Conservation (phyloP, 2,113 vertebrate genomes). For the Colius striatus region DNA sequence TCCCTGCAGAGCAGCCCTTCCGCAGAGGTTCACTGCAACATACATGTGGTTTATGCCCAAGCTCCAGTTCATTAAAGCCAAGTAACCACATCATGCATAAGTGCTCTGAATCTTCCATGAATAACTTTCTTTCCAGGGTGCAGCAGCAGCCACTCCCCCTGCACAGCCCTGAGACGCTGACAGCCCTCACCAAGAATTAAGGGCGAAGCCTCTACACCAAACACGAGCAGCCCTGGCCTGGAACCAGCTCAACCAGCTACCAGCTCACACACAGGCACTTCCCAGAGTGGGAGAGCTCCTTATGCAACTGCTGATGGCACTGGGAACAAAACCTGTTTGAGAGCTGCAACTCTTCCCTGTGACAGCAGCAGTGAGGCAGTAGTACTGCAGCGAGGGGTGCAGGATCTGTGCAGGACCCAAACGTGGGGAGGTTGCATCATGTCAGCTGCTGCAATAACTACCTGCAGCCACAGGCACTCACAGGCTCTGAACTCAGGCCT, state of each 20-base stretch:
- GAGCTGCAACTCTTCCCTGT: not conserved
- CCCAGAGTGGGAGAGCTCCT: not conserved
- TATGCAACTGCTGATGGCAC: not conserved
- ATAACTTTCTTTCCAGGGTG: not conserved
- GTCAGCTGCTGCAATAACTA: not conserved
- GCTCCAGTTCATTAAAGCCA: not conserved
- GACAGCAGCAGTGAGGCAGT: not conserved
- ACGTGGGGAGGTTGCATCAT: accelerated
- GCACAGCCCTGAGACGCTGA: accelerated
- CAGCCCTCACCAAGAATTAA: not conserved
- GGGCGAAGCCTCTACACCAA: accelerated
- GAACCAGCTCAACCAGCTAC: not conserved
- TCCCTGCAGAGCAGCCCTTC: not conserved
- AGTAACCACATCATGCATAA: constrained; percentile 17
- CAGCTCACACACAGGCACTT: accelerated
- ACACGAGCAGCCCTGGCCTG: not conserved
- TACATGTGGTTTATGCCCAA: not conserved
- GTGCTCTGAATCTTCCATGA: not conserved
- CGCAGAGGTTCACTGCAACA: not conserved
- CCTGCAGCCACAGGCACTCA: not conserved
- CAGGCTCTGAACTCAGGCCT: not conserved
- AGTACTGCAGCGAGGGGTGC: accelerated
- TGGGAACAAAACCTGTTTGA: not conserved
- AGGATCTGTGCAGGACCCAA: not conserved
- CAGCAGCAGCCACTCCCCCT: not conserved